These are phyloP conservation scores for Heterotilapia buettikoferi DNA, from an alignment of 2,113 vertebrate species.

Conservation along the genomic window DNA sequence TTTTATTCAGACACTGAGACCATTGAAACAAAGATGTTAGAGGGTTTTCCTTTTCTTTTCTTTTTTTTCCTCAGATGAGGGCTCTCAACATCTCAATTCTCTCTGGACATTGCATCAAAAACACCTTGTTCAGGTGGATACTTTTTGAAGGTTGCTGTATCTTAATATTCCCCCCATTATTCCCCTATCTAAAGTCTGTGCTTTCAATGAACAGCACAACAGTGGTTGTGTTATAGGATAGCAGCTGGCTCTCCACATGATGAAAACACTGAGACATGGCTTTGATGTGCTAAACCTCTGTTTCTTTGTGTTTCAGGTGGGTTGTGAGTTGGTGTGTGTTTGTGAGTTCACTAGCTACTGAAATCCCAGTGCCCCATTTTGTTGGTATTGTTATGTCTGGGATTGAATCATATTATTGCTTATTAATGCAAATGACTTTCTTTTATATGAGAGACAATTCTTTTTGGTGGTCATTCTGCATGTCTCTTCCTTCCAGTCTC, in stretches of 20 bases:
- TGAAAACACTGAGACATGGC: constrained; percentile 17
- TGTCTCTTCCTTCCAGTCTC: background rate
- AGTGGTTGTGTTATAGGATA: constrained; percentile 13
- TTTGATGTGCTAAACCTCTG: constrained; percentile 44
- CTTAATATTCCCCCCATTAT: constrained; percentile 12
- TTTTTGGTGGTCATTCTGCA: background rate
- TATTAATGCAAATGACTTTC: background rate
- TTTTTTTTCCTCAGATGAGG: background rate
- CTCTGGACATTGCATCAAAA: background rate
- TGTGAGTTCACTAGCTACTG: background rate
- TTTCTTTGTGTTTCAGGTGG: background rate
- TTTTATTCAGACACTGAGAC: background rate
- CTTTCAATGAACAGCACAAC: constrained; percentile 16
- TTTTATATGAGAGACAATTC: background rate
- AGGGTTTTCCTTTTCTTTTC: background rate
- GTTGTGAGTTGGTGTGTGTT: background rate
- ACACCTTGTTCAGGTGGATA: background rate
- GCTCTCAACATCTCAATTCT: background rate
- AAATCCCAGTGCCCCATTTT: background rate
- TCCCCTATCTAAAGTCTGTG: background rate
- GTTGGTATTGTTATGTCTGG: background rate
- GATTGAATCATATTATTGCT: background rate
- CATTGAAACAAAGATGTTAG: background rate
- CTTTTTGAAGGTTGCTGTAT: background rate
- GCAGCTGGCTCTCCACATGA: constrained; percentile 41